phyloP scores from a whole-genome alignment of 2,113 vertebrate genomes.

The Misgurnus anguillicaudatus region DNA sequence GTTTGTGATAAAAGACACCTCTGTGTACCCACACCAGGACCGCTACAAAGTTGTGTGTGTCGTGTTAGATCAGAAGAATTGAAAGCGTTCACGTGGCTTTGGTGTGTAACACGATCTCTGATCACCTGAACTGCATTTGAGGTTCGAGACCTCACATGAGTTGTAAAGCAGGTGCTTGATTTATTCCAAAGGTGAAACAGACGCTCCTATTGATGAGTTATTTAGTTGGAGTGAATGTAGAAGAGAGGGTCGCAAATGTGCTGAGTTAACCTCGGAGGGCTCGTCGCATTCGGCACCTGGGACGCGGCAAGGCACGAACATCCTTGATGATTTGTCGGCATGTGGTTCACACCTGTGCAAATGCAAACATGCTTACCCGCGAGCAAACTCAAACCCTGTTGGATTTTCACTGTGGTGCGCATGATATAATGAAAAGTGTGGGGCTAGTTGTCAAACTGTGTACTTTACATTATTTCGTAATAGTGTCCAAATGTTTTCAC shows the following conservation, averaged over 20 bases:
- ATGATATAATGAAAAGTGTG: not conserved
- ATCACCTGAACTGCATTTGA: slow-evolving; percentile 48
- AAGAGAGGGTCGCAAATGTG: slow-evolving; percentile 44
- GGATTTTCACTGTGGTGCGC: slow-evolving; percentile 6
- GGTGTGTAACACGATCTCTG: slow-evolving; percentile 51
- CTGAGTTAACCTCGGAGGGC: slow-evolving; percentile 50
- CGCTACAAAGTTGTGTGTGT: slow-evolving; percentile 28
- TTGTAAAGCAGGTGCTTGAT: slow-evolving; percentile 59
- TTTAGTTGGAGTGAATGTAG: slow-evolving; percentile 56
- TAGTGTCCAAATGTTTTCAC: no score
- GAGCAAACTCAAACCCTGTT: slow-evolving; percentile 19
- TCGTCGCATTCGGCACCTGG: slow-evolving; percentile 38
- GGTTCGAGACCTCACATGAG: slow-evolving; percentile 36
- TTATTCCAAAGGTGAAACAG: slow-evolving; percentile 66
- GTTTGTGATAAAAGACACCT: slow-evolving; percentile 47
- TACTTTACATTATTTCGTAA: no score
- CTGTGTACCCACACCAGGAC: slow-evolving; percentile 24
- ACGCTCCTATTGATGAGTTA: slow-evolving; percentile 62
- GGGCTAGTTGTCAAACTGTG: no score
- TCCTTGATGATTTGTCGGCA: not conserved
- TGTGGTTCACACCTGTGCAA: slow-evolving; percentile 16
- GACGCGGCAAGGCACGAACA: slow-evolving; percentile 15
- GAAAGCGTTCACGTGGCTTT: slow-evolving; percentile 33
- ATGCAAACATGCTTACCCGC: slow-evolving; percentile 23
- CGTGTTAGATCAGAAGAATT: slow-evolving; percentile 26